Evolutionary conservation across 1,140 invertebrate species (phyloP), one percentile per base, ranked within the genome.

Genomic region (Tenebrio molitor): DNA sequence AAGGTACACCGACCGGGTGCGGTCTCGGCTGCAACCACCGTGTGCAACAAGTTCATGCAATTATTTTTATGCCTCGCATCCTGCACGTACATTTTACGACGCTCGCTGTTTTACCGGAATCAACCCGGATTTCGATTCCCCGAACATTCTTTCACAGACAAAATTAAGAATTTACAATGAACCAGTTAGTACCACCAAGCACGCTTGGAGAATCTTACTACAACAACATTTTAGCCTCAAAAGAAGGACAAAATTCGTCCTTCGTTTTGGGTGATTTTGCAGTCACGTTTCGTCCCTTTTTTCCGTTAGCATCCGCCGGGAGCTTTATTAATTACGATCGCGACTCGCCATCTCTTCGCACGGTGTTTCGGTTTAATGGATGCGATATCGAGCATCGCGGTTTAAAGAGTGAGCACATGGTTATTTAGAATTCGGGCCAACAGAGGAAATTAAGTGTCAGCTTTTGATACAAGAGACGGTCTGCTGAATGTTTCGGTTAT

Each of bases 361-460:
- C 12, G 21, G 16, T 66, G 64, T 21, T 44, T 44, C 33, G 36
- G 36, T 65, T 66, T 66, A 66, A 66, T 66, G 64, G 64, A 66
- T 66, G 23, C 42, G 21, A 66, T 66, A 66, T 66, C 64, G 21
- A 69, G 19, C 46, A 46, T 58, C 50, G 71, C 41, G 63, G 64
- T 66, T 72, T 58, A 67, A 72, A 72, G 64, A 67, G 65, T 67
- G 50, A 73, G 65, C 71, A 42, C 41, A 68, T 68, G 65, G 65
- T 68, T 68, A 68, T 68, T 68, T 46, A 68, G 42, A 68, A 46
- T 68, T 68, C 50, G 42, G 65, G 65, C 41, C 36, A 68, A 50
- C 34, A 73, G 65, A 73, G 71, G 71, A 73, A 73, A 73, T 73
- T 73, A 73, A 73, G 71, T 73, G 71, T 73, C 71, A 73, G 62